Evolutionary conservation across 2,888 invertebrate species (phyloP).

Genomic region (Agapostemon virescens): DNA sequence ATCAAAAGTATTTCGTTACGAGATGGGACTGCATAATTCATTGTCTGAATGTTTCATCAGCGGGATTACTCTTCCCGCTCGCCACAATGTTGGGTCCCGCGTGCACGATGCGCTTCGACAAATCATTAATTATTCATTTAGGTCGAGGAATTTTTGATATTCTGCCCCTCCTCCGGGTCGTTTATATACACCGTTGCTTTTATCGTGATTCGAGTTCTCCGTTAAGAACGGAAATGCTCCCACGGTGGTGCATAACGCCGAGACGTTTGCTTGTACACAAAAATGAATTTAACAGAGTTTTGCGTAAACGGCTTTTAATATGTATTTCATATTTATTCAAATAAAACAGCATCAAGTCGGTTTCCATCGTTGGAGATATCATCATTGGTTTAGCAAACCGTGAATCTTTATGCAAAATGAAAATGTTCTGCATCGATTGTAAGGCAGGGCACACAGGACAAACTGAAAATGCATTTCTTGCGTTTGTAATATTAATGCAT

Average conservation of each 20-base stretch:
- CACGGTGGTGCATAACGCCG: neutral
- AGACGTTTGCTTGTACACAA: neutral
- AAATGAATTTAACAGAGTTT: neutral
- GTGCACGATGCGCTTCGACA: slow-evolving; percentile 15
- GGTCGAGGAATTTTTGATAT: slow-evolving; percentile 39
- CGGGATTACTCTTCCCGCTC: slow-evolving; percentile 37
- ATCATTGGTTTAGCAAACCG: no score
- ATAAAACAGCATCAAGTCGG: no score
- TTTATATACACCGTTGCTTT: neutral
- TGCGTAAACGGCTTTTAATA: no score
- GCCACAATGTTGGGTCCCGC: slow-evolving; percentile 33
- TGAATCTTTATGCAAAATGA: no score
- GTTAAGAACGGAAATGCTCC: neutral
- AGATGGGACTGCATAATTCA: slow-evolving; percentile 52
- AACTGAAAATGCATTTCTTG: no score
- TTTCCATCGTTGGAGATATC: no score
- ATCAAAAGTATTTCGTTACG: slow-evolving; percentile 55
- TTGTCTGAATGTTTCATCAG: slow-evolving; percentile 57
- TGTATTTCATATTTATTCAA: neutral
- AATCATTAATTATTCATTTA: slow-evolving; percentile 53
- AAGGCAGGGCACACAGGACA: no score
- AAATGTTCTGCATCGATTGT: no score
- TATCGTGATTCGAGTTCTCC: slow-evolving; percentile 10
- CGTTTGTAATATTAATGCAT: no score
- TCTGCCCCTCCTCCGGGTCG: neutral